Evolutionary conservation across 2,797 vertebrate genomes (phyloP), one percentile per base, ranked within the genome.

Genomic region (Synanceia verrucosa): DNA sequence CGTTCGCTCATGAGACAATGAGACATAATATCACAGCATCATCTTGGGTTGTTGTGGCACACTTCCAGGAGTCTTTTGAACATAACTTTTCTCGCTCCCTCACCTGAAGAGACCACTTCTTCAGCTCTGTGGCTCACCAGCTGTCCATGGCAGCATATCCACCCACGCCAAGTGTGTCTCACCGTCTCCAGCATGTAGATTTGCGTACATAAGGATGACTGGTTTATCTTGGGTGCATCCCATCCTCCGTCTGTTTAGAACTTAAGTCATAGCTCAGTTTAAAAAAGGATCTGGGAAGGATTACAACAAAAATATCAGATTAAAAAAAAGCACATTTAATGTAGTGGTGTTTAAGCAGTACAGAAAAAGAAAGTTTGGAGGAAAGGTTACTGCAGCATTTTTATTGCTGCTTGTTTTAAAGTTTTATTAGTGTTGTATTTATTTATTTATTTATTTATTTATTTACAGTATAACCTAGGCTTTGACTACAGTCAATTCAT

Each of bases 141-240:
- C 44, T 62, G 37, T 52, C 33, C 7, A 3, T 7, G 52, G 31
- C 61, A 37, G 31, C 26, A 10, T 16, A 9, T 56, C 73, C 39
- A 37, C 76, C 72, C 28, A 61, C 63, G 2, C 6, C 16, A 51
- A 9, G 46, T 34, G 72, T 12, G 34, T 48, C 26, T 60, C 28
- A 43, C n/a, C 1, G 1, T 23, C 8, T 24, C 19, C 23, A 21
- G 44, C 33, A 10, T 51, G 28, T 46, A 4, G 23, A 57, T 65
- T 60, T 57, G 19, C 5, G 1, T 3, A 9, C 33, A 24, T 23
- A 19, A 12, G 39, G 13, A 53, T 61, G n/a, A 67, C 28, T 46
- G 26, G 21, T 60, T 23, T 57, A 4, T 37, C 31, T 59, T 50
- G 13, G 43, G 14, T 56, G 19, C 8, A 4, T 31, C 34, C 46